phyloP scores from a whole-genome alignment of 2,113 vertebrate genomes.

The Carassius carassius region DNA sequence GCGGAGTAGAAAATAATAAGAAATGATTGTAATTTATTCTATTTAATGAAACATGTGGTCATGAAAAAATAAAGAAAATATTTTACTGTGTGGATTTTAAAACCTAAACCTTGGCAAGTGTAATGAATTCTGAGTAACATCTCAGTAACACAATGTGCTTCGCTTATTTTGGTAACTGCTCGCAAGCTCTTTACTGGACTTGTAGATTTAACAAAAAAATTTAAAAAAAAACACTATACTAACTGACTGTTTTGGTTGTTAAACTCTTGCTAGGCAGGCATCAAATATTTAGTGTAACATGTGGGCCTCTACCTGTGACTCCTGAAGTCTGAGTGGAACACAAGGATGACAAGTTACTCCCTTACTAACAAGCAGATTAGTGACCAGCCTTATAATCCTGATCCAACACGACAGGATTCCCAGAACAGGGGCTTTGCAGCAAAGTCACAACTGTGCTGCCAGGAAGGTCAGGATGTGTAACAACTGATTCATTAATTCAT shows the following conservation, averaged over 20 bases:
- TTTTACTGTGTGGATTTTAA: not conserved
- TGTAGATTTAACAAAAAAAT: not conserved
- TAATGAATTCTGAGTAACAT: not conserved
- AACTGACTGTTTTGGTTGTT: not conserved
- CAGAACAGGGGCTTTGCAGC: slow-evolving; percentile 60
- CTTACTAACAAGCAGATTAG: slow-evolving; percentile 60
- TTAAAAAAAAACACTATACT: not conserved
- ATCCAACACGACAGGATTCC: slow-evolving; percentile 66
- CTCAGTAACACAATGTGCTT: not conserved
- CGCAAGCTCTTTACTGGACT: not conserved
- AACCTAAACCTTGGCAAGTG: not conserved
- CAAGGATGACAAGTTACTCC: slow-evolving; percentile 41
- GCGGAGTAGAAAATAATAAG: not conserved
- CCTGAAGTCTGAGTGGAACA: slow-evolving; percentile 42
- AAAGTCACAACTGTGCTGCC: slow-evolving; percentile 42
- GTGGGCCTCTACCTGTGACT: slow-evolving; percentile 39
- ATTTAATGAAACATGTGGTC: not conserved
- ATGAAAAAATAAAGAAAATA: not conserved
- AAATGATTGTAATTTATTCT: not conserved
- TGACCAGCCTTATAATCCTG: slow-evolving; percentile 65
- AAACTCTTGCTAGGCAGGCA: not conserved
- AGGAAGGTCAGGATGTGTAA: slow-evolving; percentile 45
- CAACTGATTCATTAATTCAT: slow-evolving; percentile 5
- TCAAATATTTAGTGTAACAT: slow-evolving; percentile 31
- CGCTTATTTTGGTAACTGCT: not conserved